phyloP scores from a whole-genome alignment of 2,888 invertebrate genomes.

The Matsumyia berberina region DNA sequence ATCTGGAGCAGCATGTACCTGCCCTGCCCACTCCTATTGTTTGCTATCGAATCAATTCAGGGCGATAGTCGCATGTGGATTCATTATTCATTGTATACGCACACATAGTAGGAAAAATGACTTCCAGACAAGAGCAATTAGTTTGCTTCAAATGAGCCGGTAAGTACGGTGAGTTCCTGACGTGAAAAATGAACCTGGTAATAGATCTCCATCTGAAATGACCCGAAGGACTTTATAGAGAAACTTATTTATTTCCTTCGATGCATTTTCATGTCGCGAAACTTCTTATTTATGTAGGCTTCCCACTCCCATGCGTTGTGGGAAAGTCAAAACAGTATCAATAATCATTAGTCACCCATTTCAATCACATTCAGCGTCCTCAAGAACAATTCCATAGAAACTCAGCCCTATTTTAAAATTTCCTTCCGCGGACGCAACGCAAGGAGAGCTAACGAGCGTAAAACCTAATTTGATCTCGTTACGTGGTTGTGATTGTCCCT shows the following conservation, averaged over 20 bases:
- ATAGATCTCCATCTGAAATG: constrained; percentile 53
- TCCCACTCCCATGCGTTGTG: constrained; percentile 13
- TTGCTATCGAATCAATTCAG: constrained; percentile 71
- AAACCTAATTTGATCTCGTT: constrained; percentile 81
- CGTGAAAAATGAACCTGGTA: constrained; percentile 61
- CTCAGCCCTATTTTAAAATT: constrained; percentile 71
- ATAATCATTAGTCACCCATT: constrained; percentile 76
- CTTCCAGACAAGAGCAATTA: constrained; percentile 72
- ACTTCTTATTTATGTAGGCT: constrained; percentile 15
- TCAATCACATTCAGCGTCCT: constrained; percentile 56
- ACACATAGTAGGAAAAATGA: constrained; percentile 57
- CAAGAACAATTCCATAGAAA: constrained; percentile 21
- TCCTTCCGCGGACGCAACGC: constrained; percentile 51
- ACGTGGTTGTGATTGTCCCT: constrained; percentile 79
- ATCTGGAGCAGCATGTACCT: constrained; percentile 67
- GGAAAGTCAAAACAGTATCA: constrained; percentile 74
- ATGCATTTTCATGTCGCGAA: constrained; percentile 32
- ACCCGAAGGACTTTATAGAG: not conserved
- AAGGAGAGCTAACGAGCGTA: constrained; percentile 70
- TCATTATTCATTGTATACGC: constrained; percentile 67
- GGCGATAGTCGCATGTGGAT: constrained; percentile 57
- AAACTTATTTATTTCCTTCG: constrained; percentile 2
- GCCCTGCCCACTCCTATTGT: constrained; percentile 65
- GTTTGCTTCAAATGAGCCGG: constrained; percentile 64
- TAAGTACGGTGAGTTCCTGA: constrained; percentile 26